Evolutionary conservation across 2,797 vertebrate species (phyloP).

Genomic region (Orientallactaga sibirica): DNA sequence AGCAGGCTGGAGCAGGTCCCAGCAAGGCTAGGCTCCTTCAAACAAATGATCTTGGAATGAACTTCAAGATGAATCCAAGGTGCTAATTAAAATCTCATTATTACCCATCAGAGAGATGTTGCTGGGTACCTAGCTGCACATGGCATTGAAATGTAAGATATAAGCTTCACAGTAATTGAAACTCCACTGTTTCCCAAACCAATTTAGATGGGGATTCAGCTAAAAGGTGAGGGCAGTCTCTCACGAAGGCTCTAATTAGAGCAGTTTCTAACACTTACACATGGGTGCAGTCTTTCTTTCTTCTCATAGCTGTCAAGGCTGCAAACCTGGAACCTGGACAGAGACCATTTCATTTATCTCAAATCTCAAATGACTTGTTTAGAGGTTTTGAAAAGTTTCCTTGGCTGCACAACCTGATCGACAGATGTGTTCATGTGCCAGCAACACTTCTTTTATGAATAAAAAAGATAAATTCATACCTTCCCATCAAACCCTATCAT

Average conservation of each 20-base stretch:
- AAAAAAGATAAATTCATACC: neutral
- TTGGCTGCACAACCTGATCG: neutral
- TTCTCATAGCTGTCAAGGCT: neutral
- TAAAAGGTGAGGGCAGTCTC: neutral
- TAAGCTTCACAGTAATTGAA: slow-evolving; percentile 47
- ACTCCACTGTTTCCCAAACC: slow-evolving; percentile 23
- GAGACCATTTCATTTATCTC: neutral
- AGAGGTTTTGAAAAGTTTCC: neutral
- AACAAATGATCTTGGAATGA: slow-evolving; percentile 44
- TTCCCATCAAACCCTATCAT: neutral
- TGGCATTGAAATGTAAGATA: slow-evolving; percentile 31
- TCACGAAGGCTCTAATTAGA: neutral
- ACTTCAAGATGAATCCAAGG: slow-evolving; percentile 50
- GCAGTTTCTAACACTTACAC: neutral
- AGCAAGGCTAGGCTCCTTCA: slow-evolving; percentile 28
- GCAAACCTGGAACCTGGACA: neutral
- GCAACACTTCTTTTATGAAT: neutral
- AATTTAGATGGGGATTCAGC: neutral
- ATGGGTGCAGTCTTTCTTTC: neutral
- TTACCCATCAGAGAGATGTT: slow-evolving; percentile 56
- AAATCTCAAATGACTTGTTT: neutral
- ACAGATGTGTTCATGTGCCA: neutral
- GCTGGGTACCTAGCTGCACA: neutral
- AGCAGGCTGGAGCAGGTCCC: slow-evolving; percentile 6
- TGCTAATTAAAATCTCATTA: slow-evolving; percentile 66